These are phyloP conservation scores for Thaumatotibia leucotreta DNA, from an alignment of 1,140 invertebrate species.

Conservation along the genomic window DNA sequence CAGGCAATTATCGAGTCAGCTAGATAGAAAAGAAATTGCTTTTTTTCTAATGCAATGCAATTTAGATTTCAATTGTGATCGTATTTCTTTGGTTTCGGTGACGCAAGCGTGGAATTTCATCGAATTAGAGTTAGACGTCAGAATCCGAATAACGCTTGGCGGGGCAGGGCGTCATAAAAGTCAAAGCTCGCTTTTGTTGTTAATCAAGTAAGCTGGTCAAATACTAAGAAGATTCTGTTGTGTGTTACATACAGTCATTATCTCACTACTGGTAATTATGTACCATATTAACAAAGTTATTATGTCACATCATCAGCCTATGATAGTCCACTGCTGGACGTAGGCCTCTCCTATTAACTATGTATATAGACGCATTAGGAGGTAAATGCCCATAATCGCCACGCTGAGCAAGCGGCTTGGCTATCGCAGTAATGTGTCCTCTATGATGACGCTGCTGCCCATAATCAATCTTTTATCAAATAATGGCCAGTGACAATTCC, in stretches of 20 bases:
- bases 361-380: too few relatives aligned
- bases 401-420: too few relatives aligned
- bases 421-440: too few relatives aligned
- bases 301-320: too few relatives aligned
- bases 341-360: too few relatives aligned
- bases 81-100: background rate
- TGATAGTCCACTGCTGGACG: too few relatives aligned
- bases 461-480: too few relatives aligned
- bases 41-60: slow-evolving; percentile 40
- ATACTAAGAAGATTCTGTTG: background rate
- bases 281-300: too few relatives aligned
- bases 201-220: background rate
- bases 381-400: too few relatives aligned
- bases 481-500: too few relatives aligned
- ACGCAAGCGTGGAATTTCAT: background rate
- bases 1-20: slow-evolving; percentile 65
- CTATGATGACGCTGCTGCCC: too few relatives aligned
- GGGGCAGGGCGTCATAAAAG: background rate
- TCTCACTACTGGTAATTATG: too few relatives aligned
- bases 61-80: slow-evolving; percentile 31
- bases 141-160: background rate
- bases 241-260: background rate
- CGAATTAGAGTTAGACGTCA: background rate
- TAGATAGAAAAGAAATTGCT: slow-evolving; percentile 45
- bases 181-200: background rate